phyloP scores from a whole-genome alignment of 2,797 vertebrate genomes.

The Novumbra hubbsi region DNA sequence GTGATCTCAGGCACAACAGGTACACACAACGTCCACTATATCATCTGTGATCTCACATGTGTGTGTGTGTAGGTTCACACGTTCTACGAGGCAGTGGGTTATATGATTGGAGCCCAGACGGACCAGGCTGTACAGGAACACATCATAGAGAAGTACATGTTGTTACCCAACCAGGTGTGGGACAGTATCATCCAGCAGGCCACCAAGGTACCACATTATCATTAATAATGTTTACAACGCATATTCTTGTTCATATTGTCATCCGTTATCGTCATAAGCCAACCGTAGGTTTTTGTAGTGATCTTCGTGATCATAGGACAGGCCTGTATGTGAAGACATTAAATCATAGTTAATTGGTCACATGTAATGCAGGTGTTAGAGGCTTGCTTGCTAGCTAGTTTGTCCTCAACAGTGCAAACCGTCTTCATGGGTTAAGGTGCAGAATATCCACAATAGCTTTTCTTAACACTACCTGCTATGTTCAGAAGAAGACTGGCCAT shows the following conservation, averaged over 20 bases:
- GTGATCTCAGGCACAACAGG: constrained; percentile 99
- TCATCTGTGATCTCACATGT: neutral
- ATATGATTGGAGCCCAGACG: constrained; percentile 98
- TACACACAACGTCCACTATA: constrained; percentile 41
- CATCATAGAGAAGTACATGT: constrained; percentile 98
- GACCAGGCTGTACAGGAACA: constrained; percentile 97
- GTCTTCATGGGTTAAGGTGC: too few relatives aligned
- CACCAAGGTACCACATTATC: constrained; percentile 84
- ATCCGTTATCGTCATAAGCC: neutral
- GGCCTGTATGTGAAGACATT: too few relatives aligned
- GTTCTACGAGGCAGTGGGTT: constrained; percentile 97
- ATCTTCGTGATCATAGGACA: too few relatives aligned
- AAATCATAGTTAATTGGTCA: too few relatives aligned
- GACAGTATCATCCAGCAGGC: constrained; percentile 99
- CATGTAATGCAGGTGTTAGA: too few relatives aligned
- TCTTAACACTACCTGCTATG: neutral
- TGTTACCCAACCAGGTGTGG: constrained; percentile 98
- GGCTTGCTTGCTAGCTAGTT: too few relatives aligned
- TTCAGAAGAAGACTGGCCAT: neutral
- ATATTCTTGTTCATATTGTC: neutral
- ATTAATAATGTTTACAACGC: neutral
- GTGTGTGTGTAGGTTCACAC: constrained; percentile 87
- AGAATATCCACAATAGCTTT: neutral
- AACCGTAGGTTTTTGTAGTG: neutral
- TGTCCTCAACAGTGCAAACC: too few relatives aligned